Conservation (phyloP, 1,140 invertebrate genomes). For the Anastrepha obliqua region DNA sequence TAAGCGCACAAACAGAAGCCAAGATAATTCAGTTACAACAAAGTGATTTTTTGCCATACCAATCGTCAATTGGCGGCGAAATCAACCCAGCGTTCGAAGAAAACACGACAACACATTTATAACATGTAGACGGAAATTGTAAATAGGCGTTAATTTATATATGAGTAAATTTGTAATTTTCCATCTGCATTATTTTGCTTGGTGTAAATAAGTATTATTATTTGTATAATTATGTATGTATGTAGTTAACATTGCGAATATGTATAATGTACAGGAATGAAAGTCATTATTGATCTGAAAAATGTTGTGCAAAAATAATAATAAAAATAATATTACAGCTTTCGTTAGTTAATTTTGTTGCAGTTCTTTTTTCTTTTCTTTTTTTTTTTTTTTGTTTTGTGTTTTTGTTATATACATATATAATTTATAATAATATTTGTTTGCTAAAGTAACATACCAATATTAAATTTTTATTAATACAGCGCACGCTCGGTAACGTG, state of each 20-base stretch:
- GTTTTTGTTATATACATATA: no score
- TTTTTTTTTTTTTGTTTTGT: no score
- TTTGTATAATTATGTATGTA: conserved; percentile 29
- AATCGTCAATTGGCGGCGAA: conserved; percentile 58
- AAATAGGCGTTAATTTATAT: not conserved
- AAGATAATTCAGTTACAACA: conserved; percentile 72
- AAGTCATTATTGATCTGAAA: not conserved
- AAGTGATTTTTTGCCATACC: conserved; percentile 66
- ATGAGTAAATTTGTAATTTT: conserved; percentile 23
- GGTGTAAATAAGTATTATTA: conserved; percentile 43
- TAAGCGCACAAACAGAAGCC: conserved; percentile 63
- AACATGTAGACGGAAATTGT: conserved; percentile 13
- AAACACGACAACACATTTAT: conserved; percentile 70
- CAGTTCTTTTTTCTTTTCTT: no score
- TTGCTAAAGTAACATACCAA: no score
- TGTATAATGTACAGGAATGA: not conserved
- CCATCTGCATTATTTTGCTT: not conserved
- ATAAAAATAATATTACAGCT: not conserved
- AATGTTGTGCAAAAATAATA: not conserved
- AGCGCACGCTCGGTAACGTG: no score
- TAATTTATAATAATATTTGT: no score
- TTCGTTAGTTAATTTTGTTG: no score
- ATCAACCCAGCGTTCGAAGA: conserved; percentile 68
- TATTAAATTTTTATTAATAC: no score
- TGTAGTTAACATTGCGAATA: not conserved